A percentile compares a stretch with the other conserved stretches of the same genome.
Evolutionary conservation across 2,113 vertebrate species (phyloP).

Genomic region (Coryphaenoides rupestris): DNA sequence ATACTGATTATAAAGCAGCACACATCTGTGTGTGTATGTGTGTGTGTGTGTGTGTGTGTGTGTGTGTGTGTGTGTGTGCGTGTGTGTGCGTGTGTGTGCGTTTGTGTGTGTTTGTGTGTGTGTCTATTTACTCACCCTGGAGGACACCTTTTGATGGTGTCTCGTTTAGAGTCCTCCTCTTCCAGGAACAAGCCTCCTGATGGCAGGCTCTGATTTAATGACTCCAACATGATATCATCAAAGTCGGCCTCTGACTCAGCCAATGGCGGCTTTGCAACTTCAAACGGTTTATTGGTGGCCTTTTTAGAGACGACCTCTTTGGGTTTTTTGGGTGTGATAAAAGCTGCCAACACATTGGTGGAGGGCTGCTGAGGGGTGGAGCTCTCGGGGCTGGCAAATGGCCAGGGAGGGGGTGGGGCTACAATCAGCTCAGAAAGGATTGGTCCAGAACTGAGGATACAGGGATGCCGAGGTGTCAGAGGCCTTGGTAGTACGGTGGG

Average conservation of each 20-base stretch:
- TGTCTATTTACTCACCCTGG: constrained; percentile 46
- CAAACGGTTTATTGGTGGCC: constrained; percentile 11
- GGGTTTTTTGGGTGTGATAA: constrained; percentile 48
- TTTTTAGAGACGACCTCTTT: constrained; percentile 23
- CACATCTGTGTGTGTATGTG: neutral
- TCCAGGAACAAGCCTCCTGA: constrained; percentile 54
- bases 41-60: neutral
- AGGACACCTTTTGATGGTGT: constrained; percentile 65
- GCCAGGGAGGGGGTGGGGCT: constrained; percentile 69
- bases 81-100: neutral
- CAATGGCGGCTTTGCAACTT: constrained; percentile 32
- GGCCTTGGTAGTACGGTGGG: neutral
- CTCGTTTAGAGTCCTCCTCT: constrained; percentile 51
- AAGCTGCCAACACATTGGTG: constrained; percentile 48
- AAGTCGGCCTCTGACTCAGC: constrained; percentile 40
- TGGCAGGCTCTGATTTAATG: constrained; percentile 25
- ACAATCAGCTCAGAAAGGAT: constrained; percentile 55
- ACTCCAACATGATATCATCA: constrained; percentile 44
- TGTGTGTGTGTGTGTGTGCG: neutral
- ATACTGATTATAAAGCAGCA: neutral
- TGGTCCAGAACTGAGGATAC: constrained; percentile 58
- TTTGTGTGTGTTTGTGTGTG: neutral
- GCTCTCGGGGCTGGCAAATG: constrained; percentile 57
- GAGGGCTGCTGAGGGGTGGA: constrained; percentile 44
- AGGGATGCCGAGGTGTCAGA: constrained; percentile 61